These are phyloP conservation scores for Drosophila lacertosa DNA, from an alignment of 1,140 invertebrate genomes.

Conservation along the genomic window DNA sequence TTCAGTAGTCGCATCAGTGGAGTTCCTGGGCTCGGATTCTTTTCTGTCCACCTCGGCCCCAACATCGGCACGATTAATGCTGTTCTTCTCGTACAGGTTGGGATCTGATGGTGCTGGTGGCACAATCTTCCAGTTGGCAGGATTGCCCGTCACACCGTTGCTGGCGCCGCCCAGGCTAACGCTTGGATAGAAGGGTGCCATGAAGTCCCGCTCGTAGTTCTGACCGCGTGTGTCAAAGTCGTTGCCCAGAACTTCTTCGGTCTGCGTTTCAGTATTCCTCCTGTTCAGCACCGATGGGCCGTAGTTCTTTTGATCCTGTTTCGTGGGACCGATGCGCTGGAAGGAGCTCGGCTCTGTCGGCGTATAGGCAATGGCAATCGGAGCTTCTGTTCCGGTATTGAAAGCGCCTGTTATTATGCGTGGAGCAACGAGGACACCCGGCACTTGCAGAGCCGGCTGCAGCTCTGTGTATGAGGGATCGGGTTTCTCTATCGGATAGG, in stretches of 20 bases:
- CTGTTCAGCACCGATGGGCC: not conserved
- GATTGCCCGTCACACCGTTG: conserved; percentile 41
- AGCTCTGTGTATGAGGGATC: conserved; percentile 70
- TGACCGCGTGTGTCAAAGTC: conserved; percentile 79
- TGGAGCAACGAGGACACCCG: conserved; percentile 62
- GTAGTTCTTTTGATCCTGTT: conserved; percentile 34
- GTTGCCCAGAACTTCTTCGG: conserved; percentile 58
- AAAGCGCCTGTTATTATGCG: conserved; percentile 71
- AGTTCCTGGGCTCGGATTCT: conserved; percentile 30
- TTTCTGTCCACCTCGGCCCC: conserved; percentile 38
- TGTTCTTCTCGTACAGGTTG: conserved; percentile 70
- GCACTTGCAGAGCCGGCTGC: conserved; percentile 39
- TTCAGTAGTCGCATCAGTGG: conserved; percentile 53
- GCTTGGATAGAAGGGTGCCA: conserved; percentile 89
- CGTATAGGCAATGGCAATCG: conserved; percentile 85
- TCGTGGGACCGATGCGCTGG: conserved; percentile 25
- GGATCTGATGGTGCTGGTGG: conserved; percentile 69
- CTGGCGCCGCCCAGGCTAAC: conserved; percentile 85
- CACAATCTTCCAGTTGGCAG: conserved; percentile 87
- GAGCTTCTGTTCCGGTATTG: conserved; percentile 83
- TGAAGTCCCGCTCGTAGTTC: conserved; percentile 86
- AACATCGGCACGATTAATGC: conserved; percentile 73
- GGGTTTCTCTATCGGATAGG: conserved; percentile 87
- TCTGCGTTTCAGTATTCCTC: conserved; percentile 57
- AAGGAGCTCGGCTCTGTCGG: conserved; percentile 83